These are phyloP conservation scores for Nebria ingens DNA, from an alignment of 1,140 invertebrate genomes.

Conservation along the genomic window DNA sequence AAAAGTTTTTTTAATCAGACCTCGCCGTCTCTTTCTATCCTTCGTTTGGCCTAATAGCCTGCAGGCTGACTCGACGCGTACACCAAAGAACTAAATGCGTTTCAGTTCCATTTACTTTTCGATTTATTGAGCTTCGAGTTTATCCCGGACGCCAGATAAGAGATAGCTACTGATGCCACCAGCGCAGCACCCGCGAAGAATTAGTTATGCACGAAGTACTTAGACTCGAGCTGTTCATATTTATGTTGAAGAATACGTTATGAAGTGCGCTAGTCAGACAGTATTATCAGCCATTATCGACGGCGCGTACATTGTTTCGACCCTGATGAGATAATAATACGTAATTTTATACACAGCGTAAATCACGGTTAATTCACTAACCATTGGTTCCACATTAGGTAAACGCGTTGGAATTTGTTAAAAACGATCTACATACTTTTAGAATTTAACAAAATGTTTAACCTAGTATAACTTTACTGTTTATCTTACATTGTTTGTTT, in stretches of 20 bases:
- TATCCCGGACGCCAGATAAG: background rate
- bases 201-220: slow-evolving; percentile 1
- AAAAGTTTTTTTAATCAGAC: slow-evolving; percentile 1
- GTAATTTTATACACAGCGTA: too few relatives aligned
- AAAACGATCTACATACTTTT: too few relatives aligned
- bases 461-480: too few relatives aligned
- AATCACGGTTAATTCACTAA: too few relatives aligned
- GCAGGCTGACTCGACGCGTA: background rate
- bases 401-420: background rate
- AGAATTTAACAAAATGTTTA: too few relatives aligned
- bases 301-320: too few relatives aligned
- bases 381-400: background rate
- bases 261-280: too few relatives aligned
- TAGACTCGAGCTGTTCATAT: background rate
- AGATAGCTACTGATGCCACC: slow-evolving; percentile 1
- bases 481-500: too few relatives aligned
- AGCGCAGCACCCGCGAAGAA: too few relatives aligned
- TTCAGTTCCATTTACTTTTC: slow-evolving; percentile 8
- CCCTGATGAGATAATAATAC: slow-evolving; percentile 2
- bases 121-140: slow-evolving; percentile 8
- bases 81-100: background rate
- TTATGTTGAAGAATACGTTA: slow-evolving; percentile 3
- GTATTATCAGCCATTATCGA: background rate
- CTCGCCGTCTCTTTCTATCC: too few relatives aligned
- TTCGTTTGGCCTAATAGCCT: slow-evolving; percentile 3